These are phyloP conservation scores for Germaria angustata DNA, from an alignment of 2,888 invertebrate species.

Conservation along the genomic window DNA sequence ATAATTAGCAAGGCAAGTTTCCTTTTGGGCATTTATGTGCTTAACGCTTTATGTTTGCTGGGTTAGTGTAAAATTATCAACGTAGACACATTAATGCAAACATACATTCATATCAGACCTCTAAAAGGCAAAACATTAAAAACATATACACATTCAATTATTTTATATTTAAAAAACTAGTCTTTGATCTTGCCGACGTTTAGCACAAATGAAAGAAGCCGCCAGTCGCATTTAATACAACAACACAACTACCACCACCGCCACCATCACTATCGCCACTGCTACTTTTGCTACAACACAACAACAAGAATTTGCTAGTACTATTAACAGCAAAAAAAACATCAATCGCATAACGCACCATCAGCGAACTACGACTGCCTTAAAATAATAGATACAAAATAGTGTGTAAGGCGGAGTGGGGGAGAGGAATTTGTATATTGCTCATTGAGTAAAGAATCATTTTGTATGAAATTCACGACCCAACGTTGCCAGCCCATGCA, in stretches of 20 bases:
- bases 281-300: neutral
- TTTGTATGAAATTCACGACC: neutral
- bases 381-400: constrained; percentile 14
- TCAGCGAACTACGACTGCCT: constrained; percentile 19
- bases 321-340: neutral
- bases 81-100: neutral
- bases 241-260: constrained; percentile 21
- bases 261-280: neutral
- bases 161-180: constrained; percentile 3
- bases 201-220: constrained; percentile 48
- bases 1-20: too few relatives aligned
- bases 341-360: constrained; percentile 1
- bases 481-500: neutral
- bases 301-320: constrained; percentile 3
- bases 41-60: too few relatives aligned
- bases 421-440: constrained; percentile 25
- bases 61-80: constrained; percentile 16
- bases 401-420: neutral
- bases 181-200: constrained; percentile 59
- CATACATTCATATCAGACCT: constrained; percentile 11
- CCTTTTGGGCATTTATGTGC: too few relatives aligned
- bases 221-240: constrained; percentile 48
- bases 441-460: constrained; percentile 28
- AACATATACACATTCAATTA: constrained; percentile 2
- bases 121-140: constrained; percentile 45